Evolutionary conservation across 35 echinoderm and acorn worm species (phyloP), one percentile per base, ranked within the genome.

Genomic region (Lytechinus pictus): DNA sequence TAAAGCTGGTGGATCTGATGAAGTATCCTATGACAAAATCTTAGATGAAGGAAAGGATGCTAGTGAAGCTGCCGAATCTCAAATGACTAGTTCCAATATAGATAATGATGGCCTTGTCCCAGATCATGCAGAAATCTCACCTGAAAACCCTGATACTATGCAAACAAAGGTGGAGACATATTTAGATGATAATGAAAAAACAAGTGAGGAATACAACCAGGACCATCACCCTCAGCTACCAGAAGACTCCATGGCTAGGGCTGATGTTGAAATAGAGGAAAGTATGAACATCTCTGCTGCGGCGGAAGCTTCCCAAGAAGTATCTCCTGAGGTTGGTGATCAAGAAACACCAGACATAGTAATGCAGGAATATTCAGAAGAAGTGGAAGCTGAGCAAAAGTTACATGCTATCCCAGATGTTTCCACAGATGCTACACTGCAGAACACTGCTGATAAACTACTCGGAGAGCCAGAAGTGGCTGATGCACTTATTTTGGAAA

Each of bases 371-470:
- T 44, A 44, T 54, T 19, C 16, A 89, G 54, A 27, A 27, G 52
- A 53, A 57, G 92, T 19, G 16, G 54, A 27, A 19, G n/a, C n/a
- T 57, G 92, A 93, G 13, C 8, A 57, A 57, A 57, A 7, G 9
- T 16, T 9, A 28, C 13, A 90, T 10, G 7, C 29, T 54, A 10
- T 33, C 13, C 29, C 28, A 57, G 92, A 93, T n/a, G 19, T 93
- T 27, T 14, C 54, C 52, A 55, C 92, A 55, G 92, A 54, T 57
- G 28, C 54, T 53, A 93, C 53, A 27, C 92, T 57, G 12, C 53
- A 93, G 92, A 57, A 53, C 52, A 93, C 92, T n/a, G 52, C 92
- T 56, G 92, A 93, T 9, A 93, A 57, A 57, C 92, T 57, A n/a
- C 54, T 93, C 21, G 92, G 53, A 54, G 92, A 93, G 8, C 16